A percentile compares a stretch with the other conserved stretches of the same genome.
These are phyloP conservation scores for Stomorhina lunata DNA, from an alignment of 2,888 invertebrate species.

Conservation along the genomic window DNA sequence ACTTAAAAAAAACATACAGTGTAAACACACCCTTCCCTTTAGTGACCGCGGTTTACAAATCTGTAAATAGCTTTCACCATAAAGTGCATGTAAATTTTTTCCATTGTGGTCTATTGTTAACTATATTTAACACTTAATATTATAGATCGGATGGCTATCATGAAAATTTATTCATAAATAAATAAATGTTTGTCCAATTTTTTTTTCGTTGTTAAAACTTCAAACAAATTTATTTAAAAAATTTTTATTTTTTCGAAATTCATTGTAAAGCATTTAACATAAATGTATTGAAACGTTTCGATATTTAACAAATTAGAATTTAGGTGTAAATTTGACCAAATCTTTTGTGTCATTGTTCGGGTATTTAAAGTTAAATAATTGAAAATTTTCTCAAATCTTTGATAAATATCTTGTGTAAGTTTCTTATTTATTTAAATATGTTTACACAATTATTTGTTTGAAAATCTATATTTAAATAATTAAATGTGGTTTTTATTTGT, in stretches of 20 bases:
- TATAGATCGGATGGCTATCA: no score
- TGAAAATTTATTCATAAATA: no score
- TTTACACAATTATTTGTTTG: no score
- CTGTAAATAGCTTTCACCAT: conserved; percentile 57
- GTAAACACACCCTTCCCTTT: background rate
- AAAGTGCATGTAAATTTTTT: conserved; percentile 22
- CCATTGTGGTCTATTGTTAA: conserved; percentile 41
- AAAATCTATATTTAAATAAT: background rate
- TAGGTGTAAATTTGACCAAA: conserved; percentile 37
- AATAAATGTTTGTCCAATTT: no score
- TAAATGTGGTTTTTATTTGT: background rate
- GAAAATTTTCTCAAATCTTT: no score
- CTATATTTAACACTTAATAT: conserved; percentile 47
- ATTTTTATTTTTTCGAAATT: conserved; percentile 7
- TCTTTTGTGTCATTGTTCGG: background rate
- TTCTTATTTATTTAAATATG: no score
- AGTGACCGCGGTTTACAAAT: conserved; percentile 13
- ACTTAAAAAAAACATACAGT: no score
- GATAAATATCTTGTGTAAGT: no score
- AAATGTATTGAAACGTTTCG: background rate
- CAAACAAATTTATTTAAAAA: background rate
- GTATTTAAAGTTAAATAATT: background rate
- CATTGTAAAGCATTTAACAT: conserved; percentile 47
- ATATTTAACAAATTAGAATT: conserved; percentile 26
- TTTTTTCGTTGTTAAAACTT: no score